Base-by-base conservation (phyloP, 2,888 invertebrate genomes). In the Sympetrum striolatum region DNA sequence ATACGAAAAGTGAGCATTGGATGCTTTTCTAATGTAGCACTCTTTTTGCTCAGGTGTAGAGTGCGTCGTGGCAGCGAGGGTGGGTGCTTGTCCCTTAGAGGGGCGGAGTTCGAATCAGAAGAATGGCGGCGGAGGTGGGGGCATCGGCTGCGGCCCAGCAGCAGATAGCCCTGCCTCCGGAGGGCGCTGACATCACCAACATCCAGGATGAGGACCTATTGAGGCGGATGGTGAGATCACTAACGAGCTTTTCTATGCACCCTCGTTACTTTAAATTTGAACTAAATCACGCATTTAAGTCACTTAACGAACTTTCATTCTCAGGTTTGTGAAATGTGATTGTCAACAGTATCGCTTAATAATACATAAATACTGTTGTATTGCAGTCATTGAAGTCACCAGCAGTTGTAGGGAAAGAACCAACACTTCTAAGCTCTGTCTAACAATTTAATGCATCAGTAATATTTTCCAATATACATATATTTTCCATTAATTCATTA, bases 121-220 rank as follows among this genome's bases (percentile, higher is more conserved):
- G 37, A 91, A 94, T 93, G 93, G 93, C 93, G 91, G 92, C 93
- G 91, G 93, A 93, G 91, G 93, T 93, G 91, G 92, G 96, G 93
- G 95, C 95, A 92, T 86, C 86, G 60, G 86, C 86, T 86, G 86
- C 60, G 53, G 86, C 86, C 86, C 91, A 91, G 91, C 90, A 90
- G 80, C 81, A 90, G 82, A 53, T 79, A 48, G 22, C 91, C 80
- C 91, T 91, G 39, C 90, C 91, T 64, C 80, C 90, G 60, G 91
- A 91, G 53, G 60, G 80, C 81, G 73, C 86, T 81, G 96, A 97
- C 94, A 95, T 97, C 93, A 95, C 96, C 92, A 94, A 95, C 92
- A 97, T 97, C 91, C 95, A 95, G 92, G 97, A 97, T 95, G 97
- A 97, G 94, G 97, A 97, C 93, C 94, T 96, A 93, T 95, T 97